A percentile compares a stretch with the other conserved stretches of the same genome.
Evolutionary conservation across 1,140 invertebrate genomes (phyloP).

Genomic region (Bombus pyrosoma): DNA sequence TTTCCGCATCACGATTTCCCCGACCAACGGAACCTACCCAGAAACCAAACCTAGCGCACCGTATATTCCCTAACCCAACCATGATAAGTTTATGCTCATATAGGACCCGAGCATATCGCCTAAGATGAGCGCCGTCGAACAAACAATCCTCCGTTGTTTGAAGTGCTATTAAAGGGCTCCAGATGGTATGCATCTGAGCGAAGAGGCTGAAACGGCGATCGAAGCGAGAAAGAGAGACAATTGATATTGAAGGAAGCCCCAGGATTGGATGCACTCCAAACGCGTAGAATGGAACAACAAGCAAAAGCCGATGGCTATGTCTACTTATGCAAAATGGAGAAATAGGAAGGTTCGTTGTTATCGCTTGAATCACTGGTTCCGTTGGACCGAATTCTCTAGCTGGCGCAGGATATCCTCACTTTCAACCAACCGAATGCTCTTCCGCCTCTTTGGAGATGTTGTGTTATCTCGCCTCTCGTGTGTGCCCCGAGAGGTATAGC

Average conservation of each 20-base stretch:
- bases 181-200: constrained; percentile 34
- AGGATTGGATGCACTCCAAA: constrained; percentile 61
- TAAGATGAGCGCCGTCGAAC: constrained; percentile 3
- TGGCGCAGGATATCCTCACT: not conserved
- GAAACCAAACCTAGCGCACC: not conserved
- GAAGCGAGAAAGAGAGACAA: constrained; percentile 30
- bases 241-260: constrained; percentile 44
- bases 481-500: too few species aligned
- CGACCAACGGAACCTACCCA: not conserved
- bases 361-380: not conserved
- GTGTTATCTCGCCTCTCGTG: not conserved
- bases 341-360: not conserved
- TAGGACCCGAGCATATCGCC: not conserved
- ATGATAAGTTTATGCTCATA: constrained; percentile 8
- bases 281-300: constrained; percentile 55
- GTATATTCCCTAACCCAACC: not conserved
- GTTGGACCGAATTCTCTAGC: too few species aligned
- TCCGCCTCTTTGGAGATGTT: not conserved
- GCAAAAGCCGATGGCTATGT: constrained; percentile 28
- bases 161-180: constrained; percentile 38
- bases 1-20: not conserved
- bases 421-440: not conserved
- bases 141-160: constrained; percentile 35
- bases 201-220: not conserved
- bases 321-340: constrained; percentile 46